Evolutionary conservation across 2,797 vertebrate genomes (phyloP).

Genomic region (Enteromius trimaculatus): DNA sequence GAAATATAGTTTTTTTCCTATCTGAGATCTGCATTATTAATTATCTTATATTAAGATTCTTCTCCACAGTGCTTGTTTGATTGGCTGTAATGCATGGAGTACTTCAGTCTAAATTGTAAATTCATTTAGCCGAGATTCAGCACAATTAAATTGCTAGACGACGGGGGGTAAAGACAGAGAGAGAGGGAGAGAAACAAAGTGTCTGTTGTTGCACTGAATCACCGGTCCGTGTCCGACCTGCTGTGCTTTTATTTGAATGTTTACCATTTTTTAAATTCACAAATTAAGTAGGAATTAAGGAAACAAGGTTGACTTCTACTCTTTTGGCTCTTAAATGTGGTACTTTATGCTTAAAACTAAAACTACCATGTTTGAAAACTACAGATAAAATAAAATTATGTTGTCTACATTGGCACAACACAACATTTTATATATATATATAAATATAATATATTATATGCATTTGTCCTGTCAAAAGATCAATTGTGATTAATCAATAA

Average conservation of each 20-base stretch:
- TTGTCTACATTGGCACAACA: neutral
- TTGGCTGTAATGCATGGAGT: conserved; percentile 85
- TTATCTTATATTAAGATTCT: conserved; percentile 86
- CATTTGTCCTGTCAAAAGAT: too few species aligned
- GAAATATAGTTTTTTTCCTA: conserved; percentile 86
- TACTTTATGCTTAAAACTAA: neutral
- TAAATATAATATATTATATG: too few species aligned
- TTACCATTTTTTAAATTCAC: conserved; percentile 78
- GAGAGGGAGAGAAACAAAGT: conserved; percentile 76
- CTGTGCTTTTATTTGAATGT: conserved; percentile 84
- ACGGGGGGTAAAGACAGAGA: conserved; percentile 74
- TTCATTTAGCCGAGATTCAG: conserved; percentile 85
- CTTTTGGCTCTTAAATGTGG: neutral
- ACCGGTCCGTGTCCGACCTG: conserved; percentile 81
- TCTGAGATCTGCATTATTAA: conserved; percentile 91
- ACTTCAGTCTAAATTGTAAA: conserved; percentile 87
- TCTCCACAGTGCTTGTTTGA: conserved; percentile 87
- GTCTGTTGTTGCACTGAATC: conserved; percentile 80
- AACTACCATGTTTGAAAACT: neutral
- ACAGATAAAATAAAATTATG: too few species aligned
- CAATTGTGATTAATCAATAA: too few species aligned
- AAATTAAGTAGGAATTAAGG: conserved; percentile 40
- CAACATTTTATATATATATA: too few species aligned
- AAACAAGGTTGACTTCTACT: neutral
- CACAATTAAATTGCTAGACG: conserved; percentile 85